Conservation (phyloP, 2,113 vertebrate genomes). For the Syngnathus scovelli region DNA sequence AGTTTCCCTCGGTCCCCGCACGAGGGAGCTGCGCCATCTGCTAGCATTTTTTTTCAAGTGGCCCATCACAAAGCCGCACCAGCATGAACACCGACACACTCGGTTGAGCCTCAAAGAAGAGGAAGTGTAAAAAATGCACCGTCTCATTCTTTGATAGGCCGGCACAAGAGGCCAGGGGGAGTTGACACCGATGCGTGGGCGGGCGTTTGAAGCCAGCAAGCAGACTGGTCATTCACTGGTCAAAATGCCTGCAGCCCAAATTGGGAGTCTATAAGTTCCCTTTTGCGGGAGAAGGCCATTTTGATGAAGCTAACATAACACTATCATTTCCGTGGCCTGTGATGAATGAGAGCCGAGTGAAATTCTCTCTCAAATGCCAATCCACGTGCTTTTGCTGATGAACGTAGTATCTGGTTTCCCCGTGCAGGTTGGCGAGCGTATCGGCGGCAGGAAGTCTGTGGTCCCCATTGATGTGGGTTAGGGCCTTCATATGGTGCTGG, state of each 20-base stretch:
- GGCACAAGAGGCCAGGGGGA: not conserved
- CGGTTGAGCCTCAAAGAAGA: conserved; percentile 1
- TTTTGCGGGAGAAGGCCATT: not conserved
- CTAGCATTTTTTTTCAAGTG: not conserved
- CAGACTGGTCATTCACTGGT: conserved; percentile 50
- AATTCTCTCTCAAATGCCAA: not conserved
- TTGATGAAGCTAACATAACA: not conserved
- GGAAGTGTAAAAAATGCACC: conserved; percentile 3
- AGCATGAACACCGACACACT: conserved; percentile 6
- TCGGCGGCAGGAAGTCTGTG: conserved; percentile 58
- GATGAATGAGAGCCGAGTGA: not conserved
- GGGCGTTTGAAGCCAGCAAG: not conserved
- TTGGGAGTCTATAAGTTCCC: not conserved
- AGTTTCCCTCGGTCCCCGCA: conserved; percentile 58
- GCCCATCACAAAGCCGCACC: conserved; percentile 36
- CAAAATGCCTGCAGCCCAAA: conserved; percentile 8
- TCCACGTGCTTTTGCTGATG: not conserved
- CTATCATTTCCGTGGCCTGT: not conserved
- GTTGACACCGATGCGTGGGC: not conserved
- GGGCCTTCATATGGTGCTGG: not conserved
- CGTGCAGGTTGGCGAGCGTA: conserved; percentile 39
- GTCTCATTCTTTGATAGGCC: not conserved
- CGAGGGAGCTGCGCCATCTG: conserved; percentile 56
- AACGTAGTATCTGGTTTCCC: not conserved
- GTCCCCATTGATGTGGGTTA: conserved; percentile 57